Evolutionary conservation across 2,888 invertebrate genomes (phyloP).

Genomic region (Athalia circularis): DNA sequence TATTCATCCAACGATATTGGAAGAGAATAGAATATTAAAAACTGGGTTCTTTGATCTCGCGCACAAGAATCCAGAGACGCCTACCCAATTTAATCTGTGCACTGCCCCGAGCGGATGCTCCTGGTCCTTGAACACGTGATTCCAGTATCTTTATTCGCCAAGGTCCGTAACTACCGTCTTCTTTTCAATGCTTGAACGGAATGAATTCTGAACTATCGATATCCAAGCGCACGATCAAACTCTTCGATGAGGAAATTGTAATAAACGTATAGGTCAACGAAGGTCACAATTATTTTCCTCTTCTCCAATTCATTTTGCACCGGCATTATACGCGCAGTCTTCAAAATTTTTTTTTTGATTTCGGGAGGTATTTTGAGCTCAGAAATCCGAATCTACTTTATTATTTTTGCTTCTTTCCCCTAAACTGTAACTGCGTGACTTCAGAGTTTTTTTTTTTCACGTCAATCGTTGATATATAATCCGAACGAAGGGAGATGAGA

Average conservation of each 20-base stretch:
- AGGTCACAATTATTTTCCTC: too few relatives aligned
- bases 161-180: background rate
- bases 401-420: too few relatives aligned
- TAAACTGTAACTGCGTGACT: too few relatives aligned
- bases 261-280: too few relatives aligned
- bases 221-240: background rate
- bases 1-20: background rate
- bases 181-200: background rate
- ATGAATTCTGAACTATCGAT: background rate
- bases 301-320: too few relatives aligned
- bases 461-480: background rate
- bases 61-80: slow-evolving; percentile 6
- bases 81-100: slow-evolving; percentile 27
- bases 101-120: background rate
- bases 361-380: too few relatives aligned
- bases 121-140: background rate
- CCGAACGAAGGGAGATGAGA: background rate
- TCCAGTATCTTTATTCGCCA: background rate
- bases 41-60: background rate
- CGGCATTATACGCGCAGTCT: too few relatives aligned
- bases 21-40: slow-evolving; percentile 30
- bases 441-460: too few relatives aligned
- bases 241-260: background rate
- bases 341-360: too few relatives aligned
- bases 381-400: too few relatives aligned